These are phyloP conservation scores for Symphodus melops DNA, from an alignment of 2,113 vertebrate genomes.

Conservation along the genomic window DNA sequence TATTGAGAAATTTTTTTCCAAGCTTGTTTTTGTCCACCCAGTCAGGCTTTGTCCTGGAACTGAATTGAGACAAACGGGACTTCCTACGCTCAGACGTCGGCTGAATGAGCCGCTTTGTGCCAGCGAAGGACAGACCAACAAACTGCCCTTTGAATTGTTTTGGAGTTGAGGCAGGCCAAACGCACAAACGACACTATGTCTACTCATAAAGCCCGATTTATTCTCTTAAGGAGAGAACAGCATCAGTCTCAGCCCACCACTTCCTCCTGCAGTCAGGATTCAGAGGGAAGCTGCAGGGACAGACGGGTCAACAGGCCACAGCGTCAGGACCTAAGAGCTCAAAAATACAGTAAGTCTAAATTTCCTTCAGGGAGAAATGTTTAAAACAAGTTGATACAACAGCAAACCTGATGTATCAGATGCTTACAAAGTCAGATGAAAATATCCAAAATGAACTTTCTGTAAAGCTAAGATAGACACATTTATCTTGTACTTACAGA, in stretches of 20 bases:
- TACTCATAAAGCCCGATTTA: conserved; percentile 68
- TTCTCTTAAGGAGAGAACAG: conserved; percentile 43
- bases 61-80: conserved; percentile 33
- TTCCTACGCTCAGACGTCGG: conserved; percentile 56
- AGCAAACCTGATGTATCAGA: too few relatives aligned
- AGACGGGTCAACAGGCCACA: conserved; percentile 8
- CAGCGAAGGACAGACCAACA: conserved; percentile 59
- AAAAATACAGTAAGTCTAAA: conserved; percentile 18
- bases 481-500: too few relatives aligned
- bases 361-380: too few relatives aligned
- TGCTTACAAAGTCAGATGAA: too few relatives aligned
- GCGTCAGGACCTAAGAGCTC: background rate
- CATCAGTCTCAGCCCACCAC: conserved; percentile 54
- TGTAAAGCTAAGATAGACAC: too few relatives aligned
- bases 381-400: too few relatives aligned
- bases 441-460: too few relatives aligned
- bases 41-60: conserved; percentile 25
- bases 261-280: conserved; percentile 56
- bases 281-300: conserved; percentile 25
- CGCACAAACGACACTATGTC: conserved; percentile 67
- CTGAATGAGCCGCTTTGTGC: conserved; percentile 72
- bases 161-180: conserved; percentile 45
- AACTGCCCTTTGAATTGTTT: conserved; percentile 75
- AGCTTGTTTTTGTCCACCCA: background rate
- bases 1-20: too few relatives aligned